A percentile compares a stretch with the other conserved stretches of the same genome.
phyloP scores from a whole-genome alignment of 2,113 vertebrate species.

The Gnathonemus longibarbis region DNA sequence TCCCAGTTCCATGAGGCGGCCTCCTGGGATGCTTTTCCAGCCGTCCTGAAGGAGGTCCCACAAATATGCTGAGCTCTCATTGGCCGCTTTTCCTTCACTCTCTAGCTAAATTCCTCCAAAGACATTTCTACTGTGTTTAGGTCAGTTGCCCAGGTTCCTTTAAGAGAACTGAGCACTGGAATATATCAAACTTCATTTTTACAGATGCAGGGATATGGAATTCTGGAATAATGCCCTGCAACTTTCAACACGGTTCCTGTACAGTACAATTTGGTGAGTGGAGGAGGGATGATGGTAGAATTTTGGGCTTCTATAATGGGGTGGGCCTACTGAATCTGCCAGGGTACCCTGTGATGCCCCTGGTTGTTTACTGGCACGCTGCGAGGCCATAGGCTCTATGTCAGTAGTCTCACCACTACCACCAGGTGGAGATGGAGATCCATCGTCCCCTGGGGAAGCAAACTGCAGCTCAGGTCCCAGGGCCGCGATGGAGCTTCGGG shows the following conservation, averaged over 20 bases:
- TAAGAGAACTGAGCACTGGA: background rate
- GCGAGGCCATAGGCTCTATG: background rate
- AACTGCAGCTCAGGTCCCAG: slow-evolving; percentile 62
- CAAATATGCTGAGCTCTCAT: background rate
- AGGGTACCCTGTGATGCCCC: background rate
- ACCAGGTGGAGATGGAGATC: slow-evolving; percentile 57
- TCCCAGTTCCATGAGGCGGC: background rate
- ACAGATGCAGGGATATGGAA: background rate
- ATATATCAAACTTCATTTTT: background rate
- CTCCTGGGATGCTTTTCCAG: background rate
- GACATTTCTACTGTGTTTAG: background rate
- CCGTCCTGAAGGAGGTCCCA: background rate
- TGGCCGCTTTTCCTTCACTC: background rate
- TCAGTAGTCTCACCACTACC: background rate
- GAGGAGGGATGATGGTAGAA: background rate
- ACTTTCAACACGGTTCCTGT: background rate
- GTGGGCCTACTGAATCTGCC: background rate
- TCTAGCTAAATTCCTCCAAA: background rate
- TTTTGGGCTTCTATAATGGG: background rate
- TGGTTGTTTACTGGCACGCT: background rate
- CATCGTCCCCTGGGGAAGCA: slow-evolving; percentile 47
- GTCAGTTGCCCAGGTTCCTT: background rate
- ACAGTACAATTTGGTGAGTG: background rate
- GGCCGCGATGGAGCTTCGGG: slow-evolving; percentile 65
- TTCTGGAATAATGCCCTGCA: background rate